Conservation (phyloP, 1,140 invertebrate genomes). For the Lucilia cuprina region DNA sequence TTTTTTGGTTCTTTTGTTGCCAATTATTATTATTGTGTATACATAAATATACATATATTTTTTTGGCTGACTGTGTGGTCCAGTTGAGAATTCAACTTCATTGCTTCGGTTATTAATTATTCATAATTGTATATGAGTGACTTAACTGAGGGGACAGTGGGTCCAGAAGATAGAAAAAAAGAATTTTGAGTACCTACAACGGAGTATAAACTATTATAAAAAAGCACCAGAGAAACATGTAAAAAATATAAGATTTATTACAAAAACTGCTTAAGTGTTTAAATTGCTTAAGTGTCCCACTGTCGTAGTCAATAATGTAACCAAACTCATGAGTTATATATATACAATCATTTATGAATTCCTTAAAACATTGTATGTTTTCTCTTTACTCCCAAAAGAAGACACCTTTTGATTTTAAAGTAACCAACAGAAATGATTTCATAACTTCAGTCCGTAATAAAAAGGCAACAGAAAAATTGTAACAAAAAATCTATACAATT, state of each 20-base stretch:
- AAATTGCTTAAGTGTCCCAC: background rate
- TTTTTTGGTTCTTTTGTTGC: conserved; percentile 26
- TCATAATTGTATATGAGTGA: conserved; percentile 37
- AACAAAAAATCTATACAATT: background rate
- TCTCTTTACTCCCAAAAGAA: background rate
- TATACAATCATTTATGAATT: conserved; percentile 27
- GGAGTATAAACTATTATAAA: too few relatives aligned
- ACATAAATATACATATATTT: background rate
- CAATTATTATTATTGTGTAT: conserved; percentile 26
- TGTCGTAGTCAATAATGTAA: conserved; percentile 23
- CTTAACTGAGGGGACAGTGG: background rate
- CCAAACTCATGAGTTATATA: background rate
- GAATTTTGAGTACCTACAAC: too few relatives aligned
- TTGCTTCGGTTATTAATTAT: conserved; percentile 43
- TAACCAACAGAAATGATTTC: conserved; percentile 3
- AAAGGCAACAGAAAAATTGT: too few relatives aligned
- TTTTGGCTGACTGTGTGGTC: conserved; percentile 32
- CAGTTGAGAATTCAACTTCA: conserved; percentile 41
- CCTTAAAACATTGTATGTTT: background rate
- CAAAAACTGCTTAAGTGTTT: too few relatives aligned
- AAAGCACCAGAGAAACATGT: too few relatives aligned
- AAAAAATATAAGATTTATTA: too few relatives aligned
- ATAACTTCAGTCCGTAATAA: conserved; percentile 18
- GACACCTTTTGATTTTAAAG: conserved; percentile 25
- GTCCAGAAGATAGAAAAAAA: too few relatives aligned